A percentile compares a stretch with the other conserved stretches of the same genome.
Conservation (phyloP, 2,888 invertebrate genomes). For the Mimachlamys varia region DNA sequence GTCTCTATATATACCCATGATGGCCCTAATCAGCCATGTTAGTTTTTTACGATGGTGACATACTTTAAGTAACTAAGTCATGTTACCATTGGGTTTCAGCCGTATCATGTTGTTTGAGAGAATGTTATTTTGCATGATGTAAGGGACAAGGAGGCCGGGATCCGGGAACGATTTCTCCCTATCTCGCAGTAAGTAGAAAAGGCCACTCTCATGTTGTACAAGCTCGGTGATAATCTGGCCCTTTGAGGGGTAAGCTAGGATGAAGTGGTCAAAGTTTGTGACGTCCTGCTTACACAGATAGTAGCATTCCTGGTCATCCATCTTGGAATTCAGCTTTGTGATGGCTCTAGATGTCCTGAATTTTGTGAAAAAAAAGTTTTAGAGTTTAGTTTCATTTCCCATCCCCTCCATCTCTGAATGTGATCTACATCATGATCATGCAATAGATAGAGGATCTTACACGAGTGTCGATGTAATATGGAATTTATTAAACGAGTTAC, state of each 20-base stretch:
- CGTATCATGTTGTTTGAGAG: background rate
- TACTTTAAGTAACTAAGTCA: background rate
- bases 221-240: slow-evolving; percentile 42
- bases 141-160: background rate
- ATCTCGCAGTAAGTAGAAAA: slow-evolving; percentile 39
- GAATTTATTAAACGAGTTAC: too few species aligned
- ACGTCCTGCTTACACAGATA: slow-evolving; percentile 49
- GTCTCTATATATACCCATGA: too few species aligned
- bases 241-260: slow-evolving; percentile 38
- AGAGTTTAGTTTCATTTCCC: background rate
- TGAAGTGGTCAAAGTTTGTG: slow-evolving; percentile 34
- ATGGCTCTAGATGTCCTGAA: slow-evolving; percentile 43
- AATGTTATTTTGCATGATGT: background rate
- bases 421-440: too few species aligned
- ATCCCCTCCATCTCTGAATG: too few species aligned
- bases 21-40: too few species aligned
- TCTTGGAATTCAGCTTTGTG: slow-evolving; percentile 38
- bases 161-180: slow-evolving; percentile 36
- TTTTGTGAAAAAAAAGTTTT: background rate
- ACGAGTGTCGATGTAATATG: too few species aligned
- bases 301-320: slow-evolving; percentile 37
- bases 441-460: too few species aligned
- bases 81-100: background rate
- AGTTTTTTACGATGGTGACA: too few species aligned
- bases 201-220: slow-evolving; percentile 20